phyloP scores from a whole-genome alignment of 2,113 vertebrate species.

The Pterocles gutturalis region DNA sequence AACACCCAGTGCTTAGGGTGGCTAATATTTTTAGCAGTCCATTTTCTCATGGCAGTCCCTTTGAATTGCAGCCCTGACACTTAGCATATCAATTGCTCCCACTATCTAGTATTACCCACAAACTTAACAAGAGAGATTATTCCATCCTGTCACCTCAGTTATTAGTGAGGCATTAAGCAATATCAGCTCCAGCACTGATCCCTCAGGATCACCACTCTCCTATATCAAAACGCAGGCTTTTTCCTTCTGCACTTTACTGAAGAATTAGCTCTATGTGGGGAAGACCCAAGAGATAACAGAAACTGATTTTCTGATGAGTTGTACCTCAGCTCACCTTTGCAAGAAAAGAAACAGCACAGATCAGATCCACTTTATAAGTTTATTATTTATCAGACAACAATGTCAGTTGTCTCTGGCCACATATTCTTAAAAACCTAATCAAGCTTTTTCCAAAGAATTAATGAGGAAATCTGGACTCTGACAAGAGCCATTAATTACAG shows the following conservation, averaged over 20 bases:
- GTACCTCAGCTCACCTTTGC: background rate
- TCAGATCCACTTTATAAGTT: background rate
- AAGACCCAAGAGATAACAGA: background rate
- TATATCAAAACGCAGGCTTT: background rate
- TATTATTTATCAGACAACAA: background rate
- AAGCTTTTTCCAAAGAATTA: constrained; percentile 12
- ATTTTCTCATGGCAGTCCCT: background rate
- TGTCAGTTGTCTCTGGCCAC: background rate
- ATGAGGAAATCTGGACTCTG: constrained; percentile 56
- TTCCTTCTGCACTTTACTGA: background rate
- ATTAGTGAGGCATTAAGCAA: background rate
- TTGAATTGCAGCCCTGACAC: background rate
- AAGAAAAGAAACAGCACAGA: background rate
- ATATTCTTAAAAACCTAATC: constrained; percentile 14
- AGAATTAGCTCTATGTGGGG: background rate
- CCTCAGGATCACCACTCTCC: background rate
- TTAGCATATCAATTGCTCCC: background rate
- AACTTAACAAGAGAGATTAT: background rate
- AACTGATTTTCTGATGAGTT: background rate
- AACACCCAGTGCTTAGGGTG: background rate
- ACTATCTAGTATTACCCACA: background rate
- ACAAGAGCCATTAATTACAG: constrained; percentile 60
- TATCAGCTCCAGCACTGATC: background rate
- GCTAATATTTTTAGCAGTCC: background rate
- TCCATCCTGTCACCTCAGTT: background rate